Percentiles rank a stretch among this genome's conserved stretches.
These are phyloP conservation scores for Neodiprion virginianus DNA, from an alignment of 1,140 invertebrate genomes.

Conservation along the genomic window DNA sequence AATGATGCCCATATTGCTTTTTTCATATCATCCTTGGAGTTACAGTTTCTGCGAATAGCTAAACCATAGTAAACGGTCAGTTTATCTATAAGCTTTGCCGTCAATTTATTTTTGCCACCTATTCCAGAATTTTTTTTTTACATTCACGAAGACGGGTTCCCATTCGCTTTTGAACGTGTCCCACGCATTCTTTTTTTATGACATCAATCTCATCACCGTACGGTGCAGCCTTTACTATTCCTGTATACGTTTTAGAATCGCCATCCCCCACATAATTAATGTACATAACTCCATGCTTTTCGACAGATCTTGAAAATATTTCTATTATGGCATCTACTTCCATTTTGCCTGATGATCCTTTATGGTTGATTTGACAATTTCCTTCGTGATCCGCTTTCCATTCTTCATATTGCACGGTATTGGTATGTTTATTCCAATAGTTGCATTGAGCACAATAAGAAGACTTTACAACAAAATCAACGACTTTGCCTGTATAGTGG, in stretches of 20 bases:
- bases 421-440: not conserved
- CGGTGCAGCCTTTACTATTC: conserved; percentile 30
- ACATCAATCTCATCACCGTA: conserved; percentile 21
- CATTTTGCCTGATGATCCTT: conserved; percentile 8
- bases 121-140: too few species aligned
- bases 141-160: too few species aligned
- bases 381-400: conserved; percentile 17
- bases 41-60: not conserved
- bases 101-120: not conserved
- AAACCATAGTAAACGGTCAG: not conserved
- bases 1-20: not conserved
- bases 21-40: not conserved
- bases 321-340: too few species aligned
- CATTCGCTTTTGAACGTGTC: too few species aligned
- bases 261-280: conserved; percentile 23
- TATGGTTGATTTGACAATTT: conserved; percentile 19
- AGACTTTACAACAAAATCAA: not conserved
- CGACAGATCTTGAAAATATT: too few species aligned
- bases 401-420: conserved; percentile 13
- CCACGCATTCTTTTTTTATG: too few species aligned
- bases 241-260: conserved; percentile 31
- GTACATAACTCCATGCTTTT: too few species aligned
- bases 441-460: not conserved
- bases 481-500: not conserved
- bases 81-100: not conserved